Conservation (phyloP, 2,888 invertebrate genomes). For the Dinocampus coccinellae region DNA sequence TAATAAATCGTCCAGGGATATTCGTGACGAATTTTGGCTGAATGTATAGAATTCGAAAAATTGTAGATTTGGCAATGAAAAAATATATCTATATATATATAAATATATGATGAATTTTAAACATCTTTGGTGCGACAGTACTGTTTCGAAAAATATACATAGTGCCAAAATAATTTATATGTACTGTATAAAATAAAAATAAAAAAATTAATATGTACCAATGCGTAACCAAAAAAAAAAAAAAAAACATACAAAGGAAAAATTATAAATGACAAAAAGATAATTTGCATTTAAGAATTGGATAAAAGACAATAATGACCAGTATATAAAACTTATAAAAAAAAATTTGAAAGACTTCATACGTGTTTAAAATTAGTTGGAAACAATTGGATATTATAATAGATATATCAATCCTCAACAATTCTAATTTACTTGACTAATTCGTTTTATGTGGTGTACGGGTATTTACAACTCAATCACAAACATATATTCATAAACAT, state of each 20-base stretch:
- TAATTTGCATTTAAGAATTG: constrained; percentile 34
- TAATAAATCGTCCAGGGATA: background rate
- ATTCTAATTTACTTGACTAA: background rate
- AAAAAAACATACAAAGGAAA: no score
- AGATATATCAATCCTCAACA: background rate
- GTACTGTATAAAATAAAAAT: constrained; percentile 12
- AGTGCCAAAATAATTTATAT: constrained; percentile 59
- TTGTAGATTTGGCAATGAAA: no score
- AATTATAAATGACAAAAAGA: constrained; percentile 26
- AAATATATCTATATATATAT: no score
- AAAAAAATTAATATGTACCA: constrained; percentile 50
- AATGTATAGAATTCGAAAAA: background rate
- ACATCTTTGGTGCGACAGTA: no score
- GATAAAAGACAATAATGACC: constrained; percentile 39
- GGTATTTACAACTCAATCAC: background rate
- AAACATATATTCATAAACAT: constrained; percentile 26
- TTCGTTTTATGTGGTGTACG: background rate
- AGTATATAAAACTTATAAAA: background rate
- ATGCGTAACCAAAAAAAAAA: constrained; percentile 52
- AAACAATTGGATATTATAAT: constrained; percentile 31
- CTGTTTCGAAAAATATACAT: constrained; percentile 41
- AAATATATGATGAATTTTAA: background rate
- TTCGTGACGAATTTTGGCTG: background rate
- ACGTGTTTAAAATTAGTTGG: background rate
- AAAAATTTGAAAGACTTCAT: constrained; percentile 4